A percentile compares a stretch with the other conserved stretches of the same genome.
Conservation (phyloP, 2,113 vertebrate species). For the Sterrhoptilus dennistouni region DNA sequence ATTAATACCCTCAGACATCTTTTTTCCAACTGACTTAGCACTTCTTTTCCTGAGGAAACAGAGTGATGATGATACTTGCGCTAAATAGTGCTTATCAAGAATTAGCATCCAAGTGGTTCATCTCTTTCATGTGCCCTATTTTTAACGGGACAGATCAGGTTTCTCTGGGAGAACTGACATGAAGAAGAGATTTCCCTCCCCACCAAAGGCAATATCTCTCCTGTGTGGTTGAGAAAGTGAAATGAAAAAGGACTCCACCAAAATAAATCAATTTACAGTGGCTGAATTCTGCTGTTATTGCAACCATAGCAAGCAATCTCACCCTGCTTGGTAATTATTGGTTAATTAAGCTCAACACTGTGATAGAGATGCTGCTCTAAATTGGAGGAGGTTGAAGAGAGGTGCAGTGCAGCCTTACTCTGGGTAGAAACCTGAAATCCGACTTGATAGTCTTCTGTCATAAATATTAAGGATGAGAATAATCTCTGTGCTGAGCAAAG, state of each 20-base stretch:
- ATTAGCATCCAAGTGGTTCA: background rate
- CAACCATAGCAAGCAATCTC: background rate
- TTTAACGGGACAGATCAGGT: background rate
- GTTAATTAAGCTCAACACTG: background rate
- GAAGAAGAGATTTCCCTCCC: background rate
- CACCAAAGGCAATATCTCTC: background rate
- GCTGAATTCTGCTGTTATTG: background rate
- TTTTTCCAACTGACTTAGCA: background rate
- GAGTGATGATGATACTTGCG: background rate
- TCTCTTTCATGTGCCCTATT: background rate
- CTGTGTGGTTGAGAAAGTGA: background rate
- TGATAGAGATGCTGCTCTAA: background rate
- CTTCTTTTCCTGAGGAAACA: conserved; percentile 29
- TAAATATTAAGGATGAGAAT: background rate
- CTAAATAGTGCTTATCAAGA: background rate
- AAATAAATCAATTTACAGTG: conserved; percentile 7
- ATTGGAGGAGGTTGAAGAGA: background rate
- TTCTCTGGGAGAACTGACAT: background rate
- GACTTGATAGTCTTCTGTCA: background rate
- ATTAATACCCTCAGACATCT: conserved; percentile 20
- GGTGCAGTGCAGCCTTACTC: background rate
- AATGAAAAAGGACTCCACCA: conserved; percentile 39
- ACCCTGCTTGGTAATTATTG: background rate
- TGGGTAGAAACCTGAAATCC: background rate
- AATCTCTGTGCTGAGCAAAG: background rate